Evolutionary conservation across 2,113 vertebrate genomes (phyloP), one percentile per base, ranked within the genome.

Genomic region (Illadopsis cleaveri): DNA sequence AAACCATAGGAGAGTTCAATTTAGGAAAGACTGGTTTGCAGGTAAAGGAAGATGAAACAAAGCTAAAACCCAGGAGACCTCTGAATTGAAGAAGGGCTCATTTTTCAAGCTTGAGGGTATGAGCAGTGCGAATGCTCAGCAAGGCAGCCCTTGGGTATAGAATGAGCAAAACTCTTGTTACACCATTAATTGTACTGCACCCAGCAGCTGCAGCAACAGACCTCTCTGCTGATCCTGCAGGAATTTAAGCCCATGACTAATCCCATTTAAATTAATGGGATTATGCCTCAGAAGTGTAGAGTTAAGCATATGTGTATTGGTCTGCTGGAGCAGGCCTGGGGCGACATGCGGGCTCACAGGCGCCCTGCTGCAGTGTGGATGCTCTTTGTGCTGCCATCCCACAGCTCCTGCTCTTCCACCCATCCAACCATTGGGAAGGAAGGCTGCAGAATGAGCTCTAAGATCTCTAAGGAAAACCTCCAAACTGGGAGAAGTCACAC

Each of bases 181-280:
- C 70, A 42, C 65, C 71, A 83, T 54, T 93, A 91, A 86, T 76
- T 53, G 76, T 69, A 68, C 56, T 88, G 48, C 40, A 50, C 37
- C 70, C 0, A 3, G 92, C 96, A 96, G 95, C 92, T 95, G 92
- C 82, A 93, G 90, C 61, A 95, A 79, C 92, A 96, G 90, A 94
- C 76, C 80, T 90, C 80, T 21, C 18, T 65, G 94, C 95, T 97
- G 96, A 96, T 95, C 89, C 92, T 92, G 93, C 93, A 96, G 83
- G 90, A 94, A 93, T 83, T 96, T 94, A 97, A 96, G 0, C 48
- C 77, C 90, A 53, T 30, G 65, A 86, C 65, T 94, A 96, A 97
- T 96, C 93, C 72, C 86, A 92, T 94, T 97, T 96, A 96, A 94
- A 95, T 94, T 96, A 96, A 96, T 86, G 92, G 86, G 92, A 94